Base-by-base conservation (phyloP, 2,113 vertebrate genomes). In the Hirundichthys speculiger region DNA sequence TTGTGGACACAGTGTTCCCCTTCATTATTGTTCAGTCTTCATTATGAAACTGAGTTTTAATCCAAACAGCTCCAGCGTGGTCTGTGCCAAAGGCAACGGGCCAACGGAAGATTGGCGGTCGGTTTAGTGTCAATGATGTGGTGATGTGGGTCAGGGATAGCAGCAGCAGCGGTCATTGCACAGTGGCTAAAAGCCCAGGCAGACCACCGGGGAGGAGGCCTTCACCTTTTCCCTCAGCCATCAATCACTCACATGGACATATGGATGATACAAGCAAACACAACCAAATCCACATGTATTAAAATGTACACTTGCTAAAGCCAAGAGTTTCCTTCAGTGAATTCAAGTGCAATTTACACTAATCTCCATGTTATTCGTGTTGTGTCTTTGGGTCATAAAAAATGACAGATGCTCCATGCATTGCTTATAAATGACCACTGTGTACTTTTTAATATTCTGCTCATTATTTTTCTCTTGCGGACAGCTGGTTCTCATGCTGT, bases 181-280 rank as follows among this genome's bases (percentile, higher is more conserved):
- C 86, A 90, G 90, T 89, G 86, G 84, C 88, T 89, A 84, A 85
- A 79, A 83, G 83, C 86, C 71, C 86, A 86, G 79, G 20, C 63
- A 85, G 92, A 92, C 92, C 91, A 92, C 91, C 90, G 64, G 86
- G 76, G 72, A 81, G 85, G 79, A 87, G 81, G 83, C 83, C 85
- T 76, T 84, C 87, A 77, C 78, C 72, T 81, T 79, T 60, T 74
- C 84, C 79, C 74, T 86, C 69, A 67, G 82, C 79, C 80, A 89
- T 91, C 87, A 90, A 90, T 88, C 85, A 89, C 77, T 71, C 77
- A 67, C 73, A 63, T 50, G 73, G 76, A 75, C 69, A 77, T 74
- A 79, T 74, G 77, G 86, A 87, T 83, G 82, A 85, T 79, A 72
- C 72, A 85, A 82, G 66, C 71, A 86, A 84, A 87, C 73, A 77